Evolutionary conservation across 2,797 vertebrate genomes (phyloP), one percentile per base, ranked within the genome.

Genomic region (Onychomys arenicola): DNA sequence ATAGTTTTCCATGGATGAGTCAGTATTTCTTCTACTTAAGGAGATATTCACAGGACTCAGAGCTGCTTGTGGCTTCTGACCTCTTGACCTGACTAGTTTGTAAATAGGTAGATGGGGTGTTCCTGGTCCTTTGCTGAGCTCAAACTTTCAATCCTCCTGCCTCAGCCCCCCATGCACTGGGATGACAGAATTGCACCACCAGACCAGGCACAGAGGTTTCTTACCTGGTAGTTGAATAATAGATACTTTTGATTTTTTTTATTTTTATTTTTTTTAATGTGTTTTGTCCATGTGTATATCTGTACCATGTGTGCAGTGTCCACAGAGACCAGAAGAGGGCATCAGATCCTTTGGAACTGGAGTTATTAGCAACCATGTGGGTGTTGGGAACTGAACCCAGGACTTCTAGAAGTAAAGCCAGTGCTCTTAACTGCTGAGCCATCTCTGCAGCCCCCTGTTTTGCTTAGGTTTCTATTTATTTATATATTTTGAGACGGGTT

Each of bases 241-340:
- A 40, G 9, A 4, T 73, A 40, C 37, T 86, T 94, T 95, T 86
- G 63, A 76, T 91, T 92, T 37, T 49, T 95, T 40, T 82, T n/a
- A 61, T 59, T 82, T 83, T 83, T 43, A 43, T 84, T 32, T 63
- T 63, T 63, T 43, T 43, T 5, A 40, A 63, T 85, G 29, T 85
- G 40, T 14, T 67, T 85, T 85, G 82, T 46, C 19, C 8, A 25
- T 67, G 16, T 9, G 11, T 43, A 19, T 61, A 2, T 63, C 37
- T 83, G 80, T 57, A 61, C 14, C 37, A 10, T 40, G 23, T 83
- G 25, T 61, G n/a, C 57, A 61, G 57, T 63, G 13, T 16, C 27
- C 57, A 43, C 59, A 83, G 59, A 29, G 16, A 32, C 81, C 59
- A 63, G 37, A 83, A 63, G 81, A 83, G 59, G 59, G 59, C 59